Evolutionary conservation across 2,113 vertebrate species (phyloP), one percentile per base, ranked within the genome.

Genomic region (Labrus mixtus): DNA sequence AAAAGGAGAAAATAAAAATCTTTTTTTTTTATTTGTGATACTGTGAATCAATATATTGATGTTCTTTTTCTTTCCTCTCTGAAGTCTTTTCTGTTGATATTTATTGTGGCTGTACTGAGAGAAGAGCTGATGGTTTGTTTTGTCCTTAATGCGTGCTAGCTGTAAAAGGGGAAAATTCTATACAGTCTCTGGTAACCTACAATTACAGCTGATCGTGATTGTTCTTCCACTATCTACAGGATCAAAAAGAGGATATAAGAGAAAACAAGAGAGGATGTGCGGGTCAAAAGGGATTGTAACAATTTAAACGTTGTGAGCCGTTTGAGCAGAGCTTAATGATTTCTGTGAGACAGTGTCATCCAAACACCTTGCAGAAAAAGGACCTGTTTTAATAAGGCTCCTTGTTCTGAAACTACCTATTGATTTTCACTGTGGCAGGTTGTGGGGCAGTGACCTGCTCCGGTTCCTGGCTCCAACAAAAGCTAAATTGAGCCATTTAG

Each of bases 401-500:
- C 91, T 93, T 91, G 90, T 94, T 94, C 93, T 92, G 89, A 91
- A 94, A 94, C 81, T 90, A 91, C 87, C 76, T 95, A 95, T 95
- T 95, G 93, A 95, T 95, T 95, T 95, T 76, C 74, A 64, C 87
- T 79, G 75, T 87, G 90, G 89, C 82, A 50, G 87, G 78, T 83
- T 86, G 90, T 90, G 88, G 88, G 83, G 79, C 73, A 76, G 71
- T 90, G 89, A 87, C 89, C 89, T 72, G 87, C 85, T 86, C 85
- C 77, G 68, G 70, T 85, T 87, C 73, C 78, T 72, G 77, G 84
- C 84, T 90, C 82, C 84, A 57, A 81, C 87, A 85, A 90, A 91
- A 90, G 86, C 88, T 91, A 94, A 94, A 95, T 89, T 93, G 94
- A 95, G 90, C 91, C 93, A 91, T 93, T 95, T 93, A 93, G 89